These are phyloP conservation scores for Xiphorhynchus elegans DNA, from an alignment of 2,113 vertebrate species.

Conservation along the genomic window DNA sequence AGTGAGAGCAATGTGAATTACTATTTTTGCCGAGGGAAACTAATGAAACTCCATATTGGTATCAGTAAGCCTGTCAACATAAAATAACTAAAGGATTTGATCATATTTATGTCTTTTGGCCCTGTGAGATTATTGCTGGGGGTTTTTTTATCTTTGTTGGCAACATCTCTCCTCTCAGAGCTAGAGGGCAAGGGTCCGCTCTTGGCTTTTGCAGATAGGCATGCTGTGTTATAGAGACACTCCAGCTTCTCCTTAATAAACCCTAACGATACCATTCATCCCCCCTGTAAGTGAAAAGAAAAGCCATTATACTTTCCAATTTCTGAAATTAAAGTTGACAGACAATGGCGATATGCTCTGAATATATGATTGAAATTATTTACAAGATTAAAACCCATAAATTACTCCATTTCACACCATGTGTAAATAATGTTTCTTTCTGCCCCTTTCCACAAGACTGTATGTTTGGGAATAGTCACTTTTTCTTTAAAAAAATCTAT, in stretches of 20 bases:
- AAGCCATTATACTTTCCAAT: constrained; percentile 15
- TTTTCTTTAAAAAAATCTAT: constrained; percentile 18
- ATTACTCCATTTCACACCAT: constrained; percentile 33
- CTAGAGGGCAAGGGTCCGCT: background rate
- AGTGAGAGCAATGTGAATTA: background rate
- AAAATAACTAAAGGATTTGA: background rate
- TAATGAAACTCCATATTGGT: background rate
- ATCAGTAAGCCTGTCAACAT: background rate
- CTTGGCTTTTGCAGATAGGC: constrained; percentile 11
- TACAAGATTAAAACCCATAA: constrained; percentile 16
- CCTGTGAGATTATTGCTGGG: background rate
- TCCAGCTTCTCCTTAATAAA: constrained; percentile 29
- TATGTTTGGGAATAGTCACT: constrained; percentile 20
- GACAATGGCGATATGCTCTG: background rate
- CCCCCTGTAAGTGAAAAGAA: background rate
- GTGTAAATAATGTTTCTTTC: constrained; percentile 34
- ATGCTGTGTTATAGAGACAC: background rate
- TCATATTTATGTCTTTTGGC: background rate
- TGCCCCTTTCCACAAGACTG: constrained; percentile 6
- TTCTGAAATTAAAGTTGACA: constrained; percentile 51
- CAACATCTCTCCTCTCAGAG: background rate
- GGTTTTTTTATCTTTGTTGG: background rate
- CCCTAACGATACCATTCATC: background rate
- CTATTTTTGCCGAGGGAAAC: background rate
- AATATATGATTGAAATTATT: constrained; percentile 57